These are phyloP conservation scores for Cyprinodon variegatus DNA, from an alignment of 2,113 vertebrate species.

Conservation along the genomic window DNA sequence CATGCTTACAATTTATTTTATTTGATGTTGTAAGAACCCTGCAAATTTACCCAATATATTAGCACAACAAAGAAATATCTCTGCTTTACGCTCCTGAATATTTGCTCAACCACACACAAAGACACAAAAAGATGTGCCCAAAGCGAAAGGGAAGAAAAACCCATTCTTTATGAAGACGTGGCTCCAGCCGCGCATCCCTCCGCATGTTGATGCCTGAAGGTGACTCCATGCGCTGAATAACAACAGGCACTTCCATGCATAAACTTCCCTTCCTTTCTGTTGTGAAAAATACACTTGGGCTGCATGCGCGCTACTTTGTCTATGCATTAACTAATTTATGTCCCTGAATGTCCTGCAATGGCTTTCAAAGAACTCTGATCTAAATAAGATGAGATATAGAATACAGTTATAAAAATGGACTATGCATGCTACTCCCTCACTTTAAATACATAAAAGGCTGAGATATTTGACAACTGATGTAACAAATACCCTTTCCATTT, in stretches of 20 bases:
- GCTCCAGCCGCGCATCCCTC: conserved; percentile 54
- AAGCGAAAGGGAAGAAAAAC: conserved; percentile 46
- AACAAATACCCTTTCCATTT: conserved; percentile 84
- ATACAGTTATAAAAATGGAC: conserved; percentile 30
- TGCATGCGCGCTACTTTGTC: conserved; percentile 52
- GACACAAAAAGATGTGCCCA: conserved; percentile 49
- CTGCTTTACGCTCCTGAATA: conserved; percentile 23
- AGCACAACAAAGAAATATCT: conserved; percentile 24
- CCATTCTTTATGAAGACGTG: conserved; percentile 25
- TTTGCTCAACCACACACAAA: conserved; percentile 45
- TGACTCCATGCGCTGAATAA: conserved; percentile 45
- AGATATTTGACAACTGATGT: conserved; percentile 81
- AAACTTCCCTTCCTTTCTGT: conserved; percentile 44
- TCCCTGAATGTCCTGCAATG: not conserved
- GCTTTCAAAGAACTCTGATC: conserved; percentile 4
- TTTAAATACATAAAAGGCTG: conserved; percentile 65
- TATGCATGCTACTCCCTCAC: conserved; percentile 85
- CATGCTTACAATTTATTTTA: not conserved
- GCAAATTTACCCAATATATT: conserved; percentile 24
- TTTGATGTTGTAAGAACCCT: not conserved
- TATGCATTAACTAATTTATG: conserved; percentile 20
- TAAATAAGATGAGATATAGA: conserved; percentile 15
- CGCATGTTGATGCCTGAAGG: conserved; percentile 66
- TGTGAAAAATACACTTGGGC: conserved; percentile 40
- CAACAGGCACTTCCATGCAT: conserved; percentile 36